Conservation (phyloP, 2,797 vertebrate genomes). For the Pangasius sanitwongsei region DNA sequence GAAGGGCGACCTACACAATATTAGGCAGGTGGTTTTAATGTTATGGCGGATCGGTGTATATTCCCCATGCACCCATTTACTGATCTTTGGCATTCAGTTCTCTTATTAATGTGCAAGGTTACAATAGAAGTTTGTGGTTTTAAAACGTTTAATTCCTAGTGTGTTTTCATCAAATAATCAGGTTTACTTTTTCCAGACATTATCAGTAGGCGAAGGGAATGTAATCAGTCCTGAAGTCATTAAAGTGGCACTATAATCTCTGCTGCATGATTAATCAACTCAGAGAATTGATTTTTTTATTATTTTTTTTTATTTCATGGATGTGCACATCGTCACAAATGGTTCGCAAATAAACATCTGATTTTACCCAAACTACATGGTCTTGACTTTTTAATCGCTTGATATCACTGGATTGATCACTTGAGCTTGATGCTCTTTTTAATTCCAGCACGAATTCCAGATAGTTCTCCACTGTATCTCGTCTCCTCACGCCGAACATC, state of each 20-base stretch:
- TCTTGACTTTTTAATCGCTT: background rate
- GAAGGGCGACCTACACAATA: too few relatives aligned
- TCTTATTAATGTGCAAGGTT: background rate
- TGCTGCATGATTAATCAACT: background rate
- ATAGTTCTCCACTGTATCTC: slow-evolving; percentile 86
- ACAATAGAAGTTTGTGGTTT: background rate
- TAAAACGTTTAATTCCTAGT: background rate
- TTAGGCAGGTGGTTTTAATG: too few relatives aligned
- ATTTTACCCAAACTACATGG: background rate
- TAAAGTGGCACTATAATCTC: background rate
- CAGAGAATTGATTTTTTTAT: background rate
- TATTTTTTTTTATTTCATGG: background rate
- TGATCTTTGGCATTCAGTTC: background rate
- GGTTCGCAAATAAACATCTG: background rate
- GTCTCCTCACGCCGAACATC: slow-evolving; percentile 84
- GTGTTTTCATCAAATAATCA: background rate
- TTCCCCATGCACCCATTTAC: background rate
- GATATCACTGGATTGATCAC: slow-evolving; percentile 55
- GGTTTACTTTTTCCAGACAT: too few relatives aligned
- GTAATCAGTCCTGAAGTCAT: background rate
- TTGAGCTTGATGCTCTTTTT: slow-evolving; percentile 93
- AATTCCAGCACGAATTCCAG: slow-evolving; percentile 92
- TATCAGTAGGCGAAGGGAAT: background rate
- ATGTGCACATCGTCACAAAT: background rate
- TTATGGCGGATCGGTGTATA: too few relatives aligned